Conservation (phyloP, 2,113 vertebrate species). For the Varanus salvator region DNA sequence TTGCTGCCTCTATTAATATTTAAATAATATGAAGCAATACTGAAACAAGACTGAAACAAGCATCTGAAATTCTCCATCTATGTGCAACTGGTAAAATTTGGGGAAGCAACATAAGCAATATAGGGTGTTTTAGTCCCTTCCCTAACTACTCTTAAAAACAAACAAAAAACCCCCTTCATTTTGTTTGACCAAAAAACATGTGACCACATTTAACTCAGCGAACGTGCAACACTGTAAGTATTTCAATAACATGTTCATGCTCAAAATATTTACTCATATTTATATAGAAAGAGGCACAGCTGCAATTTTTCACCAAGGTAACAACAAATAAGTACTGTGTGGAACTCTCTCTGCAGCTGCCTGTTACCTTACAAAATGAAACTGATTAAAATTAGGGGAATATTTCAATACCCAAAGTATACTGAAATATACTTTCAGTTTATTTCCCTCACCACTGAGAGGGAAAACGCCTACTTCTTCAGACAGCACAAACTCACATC, state of each 20-base stretch:
- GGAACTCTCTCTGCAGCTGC: background rate
- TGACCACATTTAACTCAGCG: background rate
- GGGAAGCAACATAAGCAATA: too few relatives aligned
- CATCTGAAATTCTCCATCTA: background rate
- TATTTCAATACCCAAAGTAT: background rate
- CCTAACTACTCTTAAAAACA: too few relatives aligned
- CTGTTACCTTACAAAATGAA: background rate
- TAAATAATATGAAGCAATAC: background rate
- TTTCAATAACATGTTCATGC: background rate
- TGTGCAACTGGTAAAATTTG: background rate
- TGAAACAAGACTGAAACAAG: background rate
- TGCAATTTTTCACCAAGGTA: background rate
- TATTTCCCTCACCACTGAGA: background rate
- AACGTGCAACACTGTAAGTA: background rate
- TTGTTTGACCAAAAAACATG: background rate
- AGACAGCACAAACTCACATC: background rate
- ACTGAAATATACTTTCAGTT: background rate
- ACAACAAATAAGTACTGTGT: constrained; percentile 15
- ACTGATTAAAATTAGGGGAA: background rate
- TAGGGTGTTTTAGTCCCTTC: too few relatives aligned
- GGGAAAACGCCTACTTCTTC: background rate
- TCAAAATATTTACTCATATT: background rate
- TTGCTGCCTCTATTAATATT: background rate
- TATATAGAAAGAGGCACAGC: background rate
- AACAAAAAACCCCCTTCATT: background rate